Evolutionary conservation across 2,888 invertebrate genomes (phyloP).

Genomic region (Allacma fusca): DNA sequence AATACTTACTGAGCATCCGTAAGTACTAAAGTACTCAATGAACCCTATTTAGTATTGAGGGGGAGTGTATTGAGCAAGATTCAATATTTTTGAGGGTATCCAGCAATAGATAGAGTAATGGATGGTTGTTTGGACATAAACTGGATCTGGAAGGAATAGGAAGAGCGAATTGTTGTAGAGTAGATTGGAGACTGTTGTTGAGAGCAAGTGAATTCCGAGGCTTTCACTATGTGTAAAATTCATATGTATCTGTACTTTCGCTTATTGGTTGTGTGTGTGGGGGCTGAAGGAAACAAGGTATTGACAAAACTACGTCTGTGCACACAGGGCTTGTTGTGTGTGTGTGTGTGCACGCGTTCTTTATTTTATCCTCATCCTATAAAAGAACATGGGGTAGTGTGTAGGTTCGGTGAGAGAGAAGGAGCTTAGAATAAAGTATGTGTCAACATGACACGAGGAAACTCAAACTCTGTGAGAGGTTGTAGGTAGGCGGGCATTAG

Average conservation of each 20-base stretch:
- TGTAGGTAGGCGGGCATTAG: constrained; percentile 25
- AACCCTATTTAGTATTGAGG: no score
- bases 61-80: no score
- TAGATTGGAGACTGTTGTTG: no score
- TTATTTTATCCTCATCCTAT: constrained; percentile 9
- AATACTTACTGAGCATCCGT: no score
- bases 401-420: not conserved
- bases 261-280: no score
- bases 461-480: not conserved
- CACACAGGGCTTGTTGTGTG: not conserved
- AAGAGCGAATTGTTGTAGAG: no score
- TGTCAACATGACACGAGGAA: constrained; percentile 5
- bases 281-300: constrained; percentile 20
- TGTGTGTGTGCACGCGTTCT: constrained; percentile 19
- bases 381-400: constrained; percentile 10
- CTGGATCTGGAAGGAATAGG: no score
- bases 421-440: constrained; percentile 14
- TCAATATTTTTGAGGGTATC: no score
- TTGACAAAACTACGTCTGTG: constrained; percentile 41
- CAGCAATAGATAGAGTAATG: no score
- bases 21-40: no score
- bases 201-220: not conserved
- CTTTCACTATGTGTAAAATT: not conserved
- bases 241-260: no score
- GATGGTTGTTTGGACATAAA: no score